phyloP scores from a whole-genome alignment of 2,113 vertebrate genomes.

The Glaucidium brasilianum region DNA sequence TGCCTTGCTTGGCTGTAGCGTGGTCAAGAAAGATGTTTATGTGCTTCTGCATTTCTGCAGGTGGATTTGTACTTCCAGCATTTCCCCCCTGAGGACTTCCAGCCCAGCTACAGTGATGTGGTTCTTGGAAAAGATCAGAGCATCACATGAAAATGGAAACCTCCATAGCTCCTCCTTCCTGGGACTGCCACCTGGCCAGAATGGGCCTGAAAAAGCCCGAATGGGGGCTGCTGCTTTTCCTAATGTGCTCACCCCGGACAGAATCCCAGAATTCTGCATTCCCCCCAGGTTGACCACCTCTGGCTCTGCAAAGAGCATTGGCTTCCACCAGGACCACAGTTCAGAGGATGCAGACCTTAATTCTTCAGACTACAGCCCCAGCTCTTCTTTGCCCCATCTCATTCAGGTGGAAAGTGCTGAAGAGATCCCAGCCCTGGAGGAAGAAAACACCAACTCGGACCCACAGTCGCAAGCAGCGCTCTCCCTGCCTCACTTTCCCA shows the following conservation, averaged over 20 bases:
- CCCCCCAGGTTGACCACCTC: constrained; percentile 59
- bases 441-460: constrained; percentile 85
- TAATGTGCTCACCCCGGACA: constrained; percentile 75
- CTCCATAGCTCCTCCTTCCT: background rate
- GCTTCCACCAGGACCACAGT: background rate
- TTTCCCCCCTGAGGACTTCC: background rate
- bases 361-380: background rate
- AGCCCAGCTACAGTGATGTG: constrained; percentile 41
- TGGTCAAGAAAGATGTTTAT: background rate
- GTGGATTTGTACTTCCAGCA: background rate
- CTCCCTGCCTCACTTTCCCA: constrained; percentile 86
- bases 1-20: background rate
- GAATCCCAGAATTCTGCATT: constrained; percentile 78
- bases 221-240: constrained; percentile 18
- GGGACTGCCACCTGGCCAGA: background rate
- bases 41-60: background rate
- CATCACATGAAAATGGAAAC: background rate
- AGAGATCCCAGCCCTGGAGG: constrained; percentile 66
- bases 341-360: background rate
- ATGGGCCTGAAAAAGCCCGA: background rate
- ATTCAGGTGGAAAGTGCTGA: constrained; percentile 89
- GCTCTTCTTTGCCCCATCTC: constrained; percentile 64
- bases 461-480: constrained; percentile 87
- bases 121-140: constrained; percentile 64
- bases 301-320: background rate